Evolutionary conservation across 2,888 invertebrate genomes (phyloP), one percentile per base, ranked within the genome.

Genomic region (Hybos culiciformis): DNA sequence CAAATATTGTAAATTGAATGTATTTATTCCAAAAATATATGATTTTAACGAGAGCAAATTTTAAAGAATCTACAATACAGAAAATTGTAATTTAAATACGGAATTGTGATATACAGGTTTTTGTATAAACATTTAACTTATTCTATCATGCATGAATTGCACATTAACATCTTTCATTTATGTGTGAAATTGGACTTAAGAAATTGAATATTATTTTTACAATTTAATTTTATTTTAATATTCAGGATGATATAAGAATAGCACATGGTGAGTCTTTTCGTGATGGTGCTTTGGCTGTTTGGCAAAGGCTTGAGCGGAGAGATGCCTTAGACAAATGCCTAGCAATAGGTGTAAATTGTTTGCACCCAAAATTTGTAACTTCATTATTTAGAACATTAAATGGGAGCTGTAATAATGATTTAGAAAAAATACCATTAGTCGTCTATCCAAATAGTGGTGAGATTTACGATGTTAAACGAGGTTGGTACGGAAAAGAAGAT

Each of bases 391-490:
- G 69, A 50, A 67, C 68, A 34, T 61, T 78, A 50, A 75, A 75
- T 52, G 68, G 65, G 12, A 63, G 64, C 21, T 60, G 68, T 32
- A 59, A 60, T 32, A 55, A 61, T 4, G 62, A 34, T 32, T 62
- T 52, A 51, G 62, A 68, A 8, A 57, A 51, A 40, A 74, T 87
- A 46, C 85, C 87, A 3, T 69, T 92, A 43, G 78, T 94, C 44
- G 87, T 84, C 20, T 94, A 94, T 67, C 92, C 94, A 4, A 94
- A 94, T 63, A 90, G 88, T 55, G 93, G 93, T 0, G 67, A 66
- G 46, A 51, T 60, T 0, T 63, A 62, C 38, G 56, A 59, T 45
- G 58, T 60, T 9, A 46, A 49, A 21, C 54, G 50, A 7, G 67
- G 66, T 38, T 83, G 83, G 83, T 75, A 77, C 50, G 78, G 80